Base-by-base conservation (phyloP, 2,888 invertebrate species). In the Ophion obscuratus region DNA sequence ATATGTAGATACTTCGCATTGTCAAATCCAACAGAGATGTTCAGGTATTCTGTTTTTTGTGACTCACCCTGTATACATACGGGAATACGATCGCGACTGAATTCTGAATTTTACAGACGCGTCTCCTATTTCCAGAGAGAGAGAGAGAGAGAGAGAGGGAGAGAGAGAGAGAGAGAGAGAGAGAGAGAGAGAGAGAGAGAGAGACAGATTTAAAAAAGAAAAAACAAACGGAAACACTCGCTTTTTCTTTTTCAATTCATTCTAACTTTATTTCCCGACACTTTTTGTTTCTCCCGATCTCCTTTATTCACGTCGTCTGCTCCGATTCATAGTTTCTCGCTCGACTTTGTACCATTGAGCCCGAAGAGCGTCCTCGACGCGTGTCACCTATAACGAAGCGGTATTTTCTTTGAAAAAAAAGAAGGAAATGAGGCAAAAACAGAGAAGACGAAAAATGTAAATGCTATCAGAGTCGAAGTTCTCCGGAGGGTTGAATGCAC, bases 301-400 rank as follows among this genome's bases (percentile, higher is more conserved):
- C n/a, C 24, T 59, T 74, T 70, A 62, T 74, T 81, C 81, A 81
- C 59, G 64, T 57, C 64, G 71, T 64, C 71, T 73, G 64, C 53
- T 47, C 36, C 71, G 71, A 80, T 73, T 80, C 71, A 80, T 47
- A 47, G 71, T 81, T 74, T 81, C 27, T 66, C 79, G 78, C 76
- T 80, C 76, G 80, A 83, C 79, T 80, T 82, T 79, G 68, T 76
- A 59, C 79, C 80, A 84, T 84, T 84, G 70, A 84, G 75, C 75
- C 67, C 53, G 67, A 67, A 81, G 62, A 76, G 68, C 44, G 59
- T 61, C 53, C 62, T 53, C 78, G 74, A 67, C 70, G 66, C 74
- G 73, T 68, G 71, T 47, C n/a, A 36, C 36, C 70, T 59, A 36
- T 77, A 5, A 64, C 36, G 53, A 67, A 71, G 61, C 61, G 44